Conservation (phyloP, 2,797 vertebrate species). For the Dromococcyx pavoninus region DNA sequence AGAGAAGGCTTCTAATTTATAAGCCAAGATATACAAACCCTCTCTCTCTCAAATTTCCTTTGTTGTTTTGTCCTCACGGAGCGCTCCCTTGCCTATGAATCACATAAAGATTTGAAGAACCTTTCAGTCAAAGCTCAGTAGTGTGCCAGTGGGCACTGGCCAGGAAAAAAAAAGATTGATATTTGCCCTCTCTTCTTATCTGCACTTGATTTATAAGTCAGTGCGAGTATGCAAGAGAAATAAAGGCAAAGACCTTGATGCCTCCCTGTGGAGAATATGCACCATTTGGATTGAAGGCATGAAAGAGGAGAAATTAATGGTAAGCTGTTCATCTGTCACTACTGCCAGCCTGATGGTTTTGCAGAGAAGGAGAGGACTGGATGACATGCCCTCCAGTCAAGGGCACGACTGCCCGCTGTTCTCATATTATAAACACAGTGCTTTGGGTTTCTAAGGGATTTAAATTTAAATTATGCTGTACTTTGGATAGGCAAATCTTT, state of each 20-base stretch:
- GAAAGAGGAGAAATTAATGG: constrained; percentile 85
- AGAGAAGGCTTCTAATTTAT: constrained; percentile 60
- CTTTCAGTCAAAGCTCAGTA: constrained; percentile 72
- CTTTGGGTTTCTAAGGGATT: constrained; percentile 73
- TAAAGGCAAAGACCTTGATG: constrained; percentile 82
- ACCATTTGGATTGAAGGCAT: constrained; percentile 83
- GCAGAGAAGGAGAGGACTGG: constrained; percentile 74
- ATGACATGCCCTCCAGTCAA: constrained; percentile 85
- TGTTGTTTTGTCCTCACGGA: constrained; percentile 68
- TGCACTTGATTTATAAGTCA: constrained; percentile 84
- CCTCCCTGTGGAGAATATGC: constrained; percentile 80
- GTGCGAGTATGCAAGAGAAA: constrained; percentile 78
- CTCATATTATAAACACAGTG: constrained; percentile 76
- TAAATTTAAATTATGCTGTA: constrained; percentile 77
- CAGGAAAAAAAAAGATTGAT: constrained; percentile 73
- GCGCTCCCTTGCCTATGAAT: constrained; percentile 60
- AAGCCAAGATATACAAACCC: constrained; percentile 62
- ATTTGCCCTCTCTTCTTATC: constrained; percentile 79
- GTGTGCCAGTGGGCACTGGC: constrained; percentile 70
- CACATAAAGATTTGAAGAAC: constrained; percentile 71
- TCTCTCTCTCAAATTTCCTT: constrained; percentile 64
- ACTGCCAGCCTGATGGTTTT: constrained; percentile 82
- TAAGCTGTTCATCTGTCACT: constrained; percentile 88
- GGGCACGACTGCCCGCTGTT: constrained; percentile 81
- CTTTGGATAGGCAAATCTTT: constrained; percentile 73